A percentile compares a stretch with the other conserved stretches of the same genome.
Conservation (phyloP, 2,113 vertebrate genomes). For the Chaetops frenatus region DNA sequence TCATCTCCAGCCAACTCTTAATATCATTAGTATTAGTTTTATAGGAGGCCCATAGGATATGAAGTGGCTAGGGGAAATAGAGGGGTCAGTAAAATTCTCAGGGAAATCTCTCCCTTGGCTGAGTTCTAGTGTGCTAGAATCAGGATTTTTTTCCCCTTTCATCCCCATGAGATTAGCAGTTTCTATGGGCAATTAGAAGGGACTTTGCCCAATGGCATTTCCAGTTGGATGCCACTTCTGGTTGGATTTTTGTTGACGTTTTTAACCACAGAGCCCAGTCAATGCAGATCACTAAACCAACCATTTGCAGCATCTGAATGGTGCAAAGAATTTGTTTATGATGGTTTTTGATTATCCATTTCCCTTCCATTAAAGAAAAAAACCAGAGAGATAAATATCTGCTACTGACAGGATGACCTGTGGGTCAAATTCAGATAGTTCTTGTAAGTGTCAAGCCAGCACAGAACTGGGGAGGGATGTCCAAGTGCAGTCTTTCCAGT, state of each 20-base stretch:
- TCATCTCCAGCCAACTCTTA: neutral
- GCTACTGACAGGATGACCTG: neutral
- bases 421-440: slow-evolving; percentile 12
- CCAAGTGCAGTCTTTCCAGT: neutral
- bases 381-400: slow-evolving; percentile 5
- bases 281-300: slow-evolving; percentile 67
- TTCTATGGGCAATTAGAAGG: neutral
- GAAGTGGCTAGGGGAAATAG: neutral
- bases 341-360: slow-evolving; percentile 7
- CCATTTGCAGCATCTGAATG: slow-evolving; percentile 62
- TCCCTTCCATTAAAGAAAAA: slow-evolving; percentile 24
- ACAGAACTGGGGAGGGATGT: slow-evolving; percentile 25
- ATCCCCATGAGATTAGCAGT: neutral
- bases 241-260: neutral
- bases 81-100: neutral
- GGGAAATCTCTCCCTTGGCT: neutral
- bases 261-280: slow-evolving; percentile 57
- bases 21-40: neutral
- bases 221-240: neutral
- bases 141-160: slow-evolving; percentile 53
- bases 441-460: slow-evolving; percentile 63
- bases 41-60: neutral
- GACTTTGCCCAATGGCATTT: neutral
- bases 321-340: slow-evolving; percentile 50
- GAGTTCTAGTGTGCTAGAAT: neutral